Evolutionary conservation across 2,113 vertebrate genomes (phyloP).

Genomic region (Mormyrus lacerda): DNA sequence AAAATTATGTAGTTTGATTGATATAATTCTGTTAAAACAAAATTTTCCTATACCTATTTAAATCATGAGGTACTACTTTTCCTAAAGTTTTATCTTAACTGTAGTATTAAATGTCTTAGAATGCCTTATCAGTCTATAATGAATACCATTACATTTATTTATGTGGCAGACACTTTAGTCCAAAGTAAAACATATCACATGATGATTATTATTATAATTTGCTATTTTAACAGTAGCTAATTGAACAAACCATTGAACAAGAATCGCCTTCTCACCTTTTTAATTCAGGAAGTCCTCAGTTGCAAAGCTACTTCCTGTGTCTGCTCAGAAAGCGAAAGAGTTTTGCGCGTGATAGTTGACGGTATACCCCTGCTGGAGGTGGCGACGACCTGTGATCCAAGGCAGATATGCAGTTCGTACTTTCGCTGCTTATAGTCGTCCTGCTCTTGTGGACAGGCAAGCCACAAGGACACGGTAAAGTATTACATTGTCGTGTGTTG

Average conservation of each 20-base stretch:
- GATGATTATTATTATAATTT: neutral
- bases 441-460: conserved; percentile 17
- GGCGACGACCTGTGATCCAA: neutral
- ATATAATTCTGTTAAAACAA: neutral
- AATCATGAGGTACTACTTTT: neutral
- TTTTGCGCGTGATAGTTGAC: neutral
- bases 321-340: neutral
- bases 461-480: conserved; percentile 34
- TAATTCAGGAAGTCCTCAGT: conserved; percentile 37
- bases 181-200: neutral
- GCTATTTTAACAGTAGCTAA: neutral
- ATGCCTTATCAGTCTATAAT: neutral
- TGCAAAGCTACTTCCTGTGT: conserved; percentile 20
- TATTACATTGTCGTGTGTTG: neutral
- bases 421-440: conserved; percentile 17
- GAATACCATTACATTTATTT: neutral
- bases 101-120: neutral
- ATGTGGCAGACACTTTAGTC: neutral
- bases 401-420: conserved; percentile 31
- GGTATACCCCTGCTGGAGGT: neutral
- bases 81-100: neutral
- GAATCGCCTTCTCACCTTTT: neutral
- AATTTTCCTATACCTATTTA: neutral
- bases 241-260: neutral
- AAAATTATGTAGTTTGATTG: neutral